These are phyloP conservation scores for Steinernema scapterisci DNA, from an alignment of 2,888 invertebrate genomes.

Conservation along the genomic window DNA sequence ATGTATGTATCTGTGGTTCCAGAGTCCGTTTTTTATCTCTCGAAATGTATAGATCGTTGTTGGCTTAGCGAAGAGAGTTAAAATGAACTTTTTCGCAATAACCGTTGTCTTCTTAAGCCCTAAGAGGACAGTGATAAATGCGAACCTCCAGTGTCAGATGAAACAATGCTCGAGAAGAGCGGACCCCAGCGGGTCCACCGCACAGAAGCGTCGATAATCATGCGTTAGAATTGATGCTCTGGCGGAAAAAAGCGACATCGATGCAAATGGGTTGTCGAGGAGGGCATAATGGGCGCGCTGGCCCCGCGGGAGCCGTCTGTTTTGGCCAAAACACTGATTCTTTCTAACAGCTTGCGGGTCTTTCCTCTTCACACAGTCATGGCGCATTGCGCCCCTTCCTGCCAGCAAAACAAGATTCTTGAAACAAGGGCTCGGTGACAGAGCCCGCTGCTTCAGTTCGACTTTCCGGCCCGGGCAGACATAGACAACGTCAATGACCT, in stretches of 20 bases:
- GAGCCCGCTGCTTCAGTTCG: no score
- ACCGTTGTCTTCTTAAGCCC: not conserved
- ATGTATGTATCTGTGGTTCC: constrained; percentile 8
- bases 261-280: constrained; percentile 30
- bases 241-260: constrained; percentile 29
- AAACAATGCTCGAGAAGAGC: constrained; percentile 18
- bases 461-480: no score
- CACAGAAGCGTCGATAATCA: constrained; percentile 21
- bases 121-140: constrained; percentile 26
- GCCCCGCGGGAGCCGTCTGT: constrained; percentile 32
- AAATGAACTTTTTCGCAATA: constrained; percentile 25
- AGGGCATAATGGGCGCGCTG: constrained; percentile 30
- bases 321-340: constrained; percentile 33
- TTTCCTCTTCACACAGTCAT: no score
- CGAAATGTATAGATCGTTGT: not conserved
- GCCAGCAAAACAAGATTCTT: no score
- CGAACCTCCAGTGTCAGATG: constrained; percentile 19
- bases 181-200: constrained; percentile 14
- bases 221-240: constrained; percentile 32
- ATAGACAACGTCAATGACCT: no score
- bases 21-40: not conserved
- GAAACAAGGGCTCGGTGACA: no score
- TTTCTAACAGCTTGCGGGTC: constrained; percentile 30
- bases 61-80: constrained; percentile 16
- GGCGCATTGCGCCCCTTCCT: no score